Evolutionary conservation across 1,140 invertebrate genomes (phyloP), one percentile per base, ranked within the genome.

Genomic region (Zophobas morio): DNA sequence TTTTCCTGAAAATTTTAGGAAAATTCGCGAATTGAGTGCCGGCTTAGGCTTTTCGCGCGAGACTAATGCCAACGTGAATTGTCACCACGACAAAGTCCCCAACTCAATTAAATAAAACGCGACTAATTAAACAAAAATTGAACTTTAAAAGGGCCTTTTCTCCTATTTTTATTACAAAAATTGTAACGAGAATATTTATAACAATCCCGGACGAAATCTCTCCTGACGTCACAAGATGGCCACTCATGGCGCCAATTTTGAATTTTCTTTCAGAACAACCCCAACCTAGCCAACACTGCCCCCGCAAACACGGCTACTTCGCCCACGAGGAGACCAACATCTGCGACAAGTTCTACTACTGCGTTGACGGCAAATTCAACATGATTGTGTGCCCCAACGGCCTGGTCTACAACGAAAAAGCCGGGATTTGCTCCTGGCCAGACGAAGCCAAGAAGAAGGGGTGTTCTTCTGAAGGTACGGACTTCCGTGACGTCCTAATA

Each of bases 291-390:
- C 83, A 89, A 32, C 91, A 96, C 84, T 98, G 96, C 84, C 93
- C 92, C 0, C 90, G 96, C 49, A 92, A 92, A 85, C 94, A 96
- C 81, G 96, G 96, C 0, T 96, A 96, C 86, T 98, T 96, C 86
- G 92, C 93, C 0, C 95, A 98, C 85, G 93, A 94, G 82, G 92
- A 96, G 74, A 83, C 87, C 0, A 90, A 90, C 8, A 91, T 94
- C 66, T 98, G 96, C 83, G 94, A 95, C 82, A 94, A 94, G 81
- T 98, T 98, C 88, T 97, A 96, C 85, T 96, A 94, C 84, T 98
- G 96, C 82, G 94, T 96, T 8, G 95, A 97, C 83, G 95, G 95
- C 2, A 92, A 94, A 86, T 96, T 93, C 87, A 96, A 96, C 83
- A 93, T 94, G 90, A 96, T 96, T 79, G 94, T 91, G 0, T 98